These are phyloP conservation scores for Bombus fervidus DNA, from an alignment of 1,140 invertebrate species.

Conservation along the genomic window DNA sequence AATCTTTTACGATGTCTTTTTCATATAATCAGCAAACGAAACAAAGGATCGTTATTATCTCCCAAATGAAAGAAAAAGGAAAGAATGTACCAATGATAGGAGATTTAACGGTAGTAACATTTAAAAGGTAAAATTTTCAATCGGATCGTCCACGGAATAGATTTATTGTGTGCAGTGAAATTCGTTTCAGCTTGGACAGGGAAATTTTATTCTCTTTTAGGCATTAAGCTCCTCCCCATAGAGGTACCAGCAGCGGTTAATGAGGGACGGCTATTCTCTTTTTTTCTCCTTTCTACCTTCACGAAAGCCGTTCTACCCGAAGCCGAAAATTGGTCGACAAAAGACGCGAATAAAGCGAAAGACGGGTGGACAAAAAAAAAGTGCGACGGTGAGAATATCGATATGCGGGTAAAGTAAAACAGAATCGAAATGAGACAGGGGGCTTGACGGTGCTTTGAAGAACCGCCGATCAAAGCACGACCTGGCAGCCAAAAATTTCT, in stretches of 20 bases:
- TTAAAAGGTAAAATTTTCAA: not conserved
- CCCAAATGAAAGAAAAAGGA: too few species aligned
- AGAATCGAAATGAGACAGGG: slow-evolving; percentile 71
- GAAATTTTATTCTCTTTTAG: slow-evolving; percentile 28
- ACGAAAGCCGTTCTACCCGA: slow-evolving; percentile 43
- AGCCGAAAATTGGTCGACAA: slow-evolving; percentile 58
- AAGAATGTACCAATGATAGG: not conserved
- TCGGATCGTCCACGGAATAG: not conserved
- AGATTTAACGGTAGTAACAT: not conserved
- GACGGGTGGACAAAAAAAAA: not conserved
- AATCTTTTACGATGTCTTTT: not conserved
- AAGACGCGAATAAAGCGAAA: slow-evolving; percentile 38
- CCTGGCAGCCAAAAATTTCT: slow-evolving; percentile 43
- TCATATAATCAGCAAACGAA: not conserved
- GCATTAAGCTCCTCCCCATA: slow-evolving; percentile 1
- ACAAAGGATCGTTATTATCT: slow-evolving; percentile 9
- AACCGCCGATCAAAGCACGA: slow-evolving; percentile 64
- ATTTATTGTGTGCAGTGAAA: slow-evolving; percentile 2
- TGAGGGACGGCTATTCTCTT: slow-evolving; percentile 44
- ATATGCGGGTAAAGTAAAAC: slow-evolving; percentile 73
- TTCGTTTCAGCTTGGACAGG: not conserved
- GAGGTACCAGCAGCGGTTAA: slow-evolving; percentile 60
- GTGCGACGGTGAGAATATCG: slow-evolving; percentile 56
- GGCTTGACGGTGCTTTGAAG: slow-evolving; percentile 58
- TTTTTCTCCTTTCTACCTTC: not conserved